Base-by-base conservation (phyloP, 2,113 vertebrate genomes). In the Isichthys henryi region DNA sequence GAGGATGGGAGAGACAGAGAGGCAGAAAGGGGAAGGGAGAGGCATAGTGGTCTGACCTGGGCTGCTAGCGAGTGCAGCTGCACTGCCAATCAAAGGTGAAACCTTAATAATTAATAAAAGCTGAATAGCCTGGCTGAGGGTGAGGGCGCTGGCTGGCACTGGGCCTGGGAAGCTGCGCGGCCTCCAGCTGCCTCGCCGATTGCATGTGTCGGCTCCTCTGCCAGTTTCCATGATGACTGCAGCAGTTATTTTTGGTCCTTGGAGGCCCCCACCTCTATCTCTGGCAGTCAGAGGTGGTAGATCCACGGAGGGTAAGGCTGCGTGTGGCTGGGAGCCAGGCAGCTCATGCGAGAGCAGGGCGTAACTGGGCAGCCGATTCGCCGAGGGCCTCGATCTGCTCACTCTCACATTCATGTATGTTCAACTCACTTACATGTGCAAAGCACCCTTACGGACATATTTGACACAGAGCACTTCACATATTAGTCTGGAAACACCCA, bases 31-130 rank as follows among this genome's bases (percentile, higher is more conserved):
- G 49, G 2, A 0, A 23, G 56, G 11, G 56, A 27, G 97, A 82
- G 90, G 96, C 90, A 95, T 96, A 27, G 95, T 96, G 88, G 96
- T 96, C 90, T 92, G 96, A 89, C 96, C 90, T 5, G 96, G 85
- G 96, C 96, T 97, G 86, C 91, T 97, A 89, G 96, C 95, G 88
- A 96, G 96, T 91, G 96, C 96, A 90, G 96, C 96, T 66, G 96
- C 92, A 96, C 94, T 70, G 89, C 31, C 85, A 95, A 95, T 93
- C 96, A 93, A 93, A 95, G 46, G 43, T 1, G 45, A 10, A 84
- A 46, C 7, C 21, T 49, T 45, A 49, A 84, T 84, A 49, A 49
- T 11, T n/a, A 46, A 31, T 74, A 43, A 80, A 43, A 43, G 3
- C 4, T 49, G 31, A 86, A 11, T 49, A 11, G 45, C 35, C 15